These are phyloP conservation scores for Andrena trimmerana DNA, from an alignment of 2,888 invertebrate species.

Conservation along the genomic window DNA sequence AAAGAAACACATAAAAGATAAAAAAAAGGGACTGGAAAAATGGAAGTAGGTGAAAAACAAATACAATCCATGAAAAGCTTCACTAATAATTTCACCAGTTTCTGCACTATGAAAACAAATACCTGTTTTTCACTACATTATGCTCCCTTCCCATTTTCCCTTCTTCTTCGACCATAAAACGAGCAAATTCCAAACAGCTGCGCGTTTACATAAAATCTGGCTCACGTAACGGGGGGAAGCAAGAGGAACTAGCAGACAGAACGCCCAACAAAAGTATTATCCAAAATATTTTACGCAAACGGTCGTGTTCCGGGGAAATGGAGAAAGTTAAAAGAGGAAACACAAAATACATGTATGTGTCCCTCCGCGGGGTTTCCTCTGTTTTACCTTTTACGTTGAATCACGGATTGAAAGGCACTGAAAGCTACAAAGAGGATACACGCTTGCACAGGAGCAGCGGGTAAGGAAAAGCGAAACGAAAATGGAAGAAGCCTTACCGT, in stretches of 20 bases:
- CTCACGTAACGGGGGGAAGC: neutral
- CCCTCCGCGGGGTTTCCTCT: slow-evolving; percentile 5
- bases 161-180: neutral
- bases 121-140: neutral
- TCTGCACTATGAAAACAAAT: too few species aligned
- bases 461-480: slow-evolving; percentile 5
- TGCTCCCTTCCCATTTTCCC: neutral
- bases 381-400: slow-evolving; percentile 5
- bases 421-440: slow-evolving; percentile 40
- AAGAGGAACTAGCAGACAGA: neutral
- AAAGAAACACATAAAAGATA: too few species aligned
- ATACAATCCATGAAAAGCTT: too few species aligned
- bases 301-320: neutral
- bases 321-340: neutral
- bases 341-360: neutral
- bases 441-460: slow-evolving; percentile 25
- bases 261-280: neutral
- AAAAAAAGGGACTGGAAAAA: neutral
- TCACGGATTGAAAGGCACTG: slow-evolving; percentile 45
- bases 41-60: neutral
- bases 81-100: too few species aligned
- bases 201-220: slow-evolving; percentile 7
- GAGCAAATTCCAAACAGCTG: slow-evolving; percentile 1
- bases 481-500: slow-evolving; percentile 48
- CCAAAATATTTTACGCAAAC: slow-evolving; percentile 20